Conservation (phyloP, 1,140 invertebrate species). For the Atta colombica region DNA sequence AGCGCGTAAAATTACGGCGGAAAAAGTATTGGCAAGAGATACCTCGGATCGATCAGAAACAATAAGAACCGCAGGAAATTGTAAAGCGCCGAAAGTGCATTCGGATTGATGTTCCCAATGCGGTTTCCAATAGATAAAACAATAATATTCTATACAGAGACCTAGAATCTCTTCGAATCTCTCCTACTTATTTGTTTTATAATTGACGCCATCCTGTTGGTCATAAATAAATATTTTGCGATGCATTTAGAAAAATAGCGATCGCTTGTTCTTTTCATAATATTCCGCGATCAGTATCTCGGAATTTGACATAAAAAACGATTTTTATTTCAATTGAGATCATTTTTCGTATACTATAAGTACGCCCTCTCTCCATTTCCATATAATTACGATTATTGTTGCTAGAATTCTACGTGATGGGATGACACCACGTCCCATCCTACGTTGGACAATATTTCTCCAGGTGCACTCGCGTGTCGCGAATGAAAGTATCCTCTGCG, state of each 20-base stretch:
- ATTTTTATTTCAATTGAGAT: neutral
- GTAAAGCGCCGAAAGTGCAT: conserved; percentile 4
- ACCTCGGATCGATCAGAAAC: neutral
- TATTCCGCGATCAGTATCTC: neutral
- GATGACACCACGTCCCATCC: conserved; percentile 31
- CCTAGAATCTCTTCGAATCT: neutral
- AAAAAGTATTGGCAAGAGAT: conserved; percentile 81
- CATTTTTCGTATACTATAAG: neutral
- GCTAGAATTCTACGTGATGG: conserved; percentile 49
- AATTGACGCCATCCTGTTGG: neutral
- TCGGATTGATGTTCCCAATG: neutral
- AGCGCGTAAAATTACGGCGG: conserved; percentile 82
- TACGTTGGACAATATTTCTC: conserved; percentile 82
- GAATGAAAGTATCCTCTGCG: conserved; percentile 85
- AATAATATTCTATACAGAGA: neutral
- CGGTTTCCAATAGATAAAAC: neutral
- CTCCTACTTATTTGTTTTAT: neutral
- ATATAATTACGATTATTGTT: conserved; percentile 12
- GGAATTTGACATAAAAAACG: neutral
- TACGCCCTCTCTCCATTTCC: neutral
- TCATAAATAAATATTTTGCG: neutral
- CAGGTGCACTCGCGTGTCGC: conserved; percentile 84
- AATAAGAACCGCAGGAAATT: neutral
- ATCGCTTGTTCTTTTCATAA: neutral
- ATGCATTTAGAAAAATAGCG: neutral